These are phyloP conservation scores for Desoria tigrina DNA, from an alignment of 2,888 invertebrate genomes.

Conservation along the genomic window DNA sequence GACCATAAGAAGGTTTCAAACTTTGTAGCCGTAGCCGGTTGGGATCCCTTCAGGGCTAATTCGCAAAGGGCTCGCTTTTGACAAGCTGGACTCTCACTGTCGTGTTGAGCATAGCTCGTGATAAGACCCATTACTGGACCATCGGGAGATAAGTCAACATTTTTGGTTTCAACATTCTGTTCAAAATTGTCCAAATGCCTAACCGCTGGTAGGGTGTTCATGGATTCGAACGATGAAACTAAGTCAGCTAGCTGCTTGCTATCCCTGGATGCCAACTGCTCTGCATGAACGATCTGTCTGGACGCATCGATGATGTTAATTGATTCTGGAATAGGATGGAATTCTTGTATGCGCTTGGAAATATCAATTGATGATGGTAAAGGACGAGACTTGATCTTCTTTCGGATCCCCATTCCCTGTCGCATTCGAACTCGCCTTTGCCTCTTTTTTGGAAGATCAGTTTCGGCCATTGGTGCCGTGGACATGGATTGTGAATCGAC, in stretches of 20 bases:
- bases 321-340: no score
- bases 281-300: no score
- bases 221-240: no score
- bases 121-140: slow-evolving; percentile 50
- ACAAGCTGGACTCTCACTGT: slow-evolving; percentile 45
- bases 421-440: slow-evolving; percentile 12
- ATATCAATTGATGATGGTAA: not conserved
- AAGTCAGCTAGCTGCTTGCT: no score
- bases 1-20: slow-evolving; percentile 52
- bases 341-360: not conserved
- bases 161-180: slow-evolving; percentile 3
- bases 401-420: not conserved
- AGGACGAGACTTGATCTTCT: not conserved
- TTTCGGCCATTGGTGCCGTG: slow-evolving; percentile 43
- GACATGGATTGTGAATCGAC: not conserved
- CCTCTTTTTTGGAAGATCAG: slow-evolving; percentile 12
- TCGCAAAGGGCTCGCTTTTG: slow-evolving; percentile 52
- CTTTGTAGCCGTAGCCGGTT: slow-evolving; percentile 41
- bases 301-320: no score
- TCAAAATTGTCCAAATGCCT: slow-evolving; percentile 2
- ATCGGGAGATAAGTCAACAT: slow-evolving; percentile 48
- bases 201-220: not conserved
- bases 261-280: no score
- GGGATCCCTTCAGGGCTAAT: slow-evolving; percentile 43
- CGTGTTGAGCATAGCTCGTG: slow-evolving; percentile 48